phyloP scores from a whole-genome alignment of 2,113 vertebrate species.

The Parus major region DNA sequence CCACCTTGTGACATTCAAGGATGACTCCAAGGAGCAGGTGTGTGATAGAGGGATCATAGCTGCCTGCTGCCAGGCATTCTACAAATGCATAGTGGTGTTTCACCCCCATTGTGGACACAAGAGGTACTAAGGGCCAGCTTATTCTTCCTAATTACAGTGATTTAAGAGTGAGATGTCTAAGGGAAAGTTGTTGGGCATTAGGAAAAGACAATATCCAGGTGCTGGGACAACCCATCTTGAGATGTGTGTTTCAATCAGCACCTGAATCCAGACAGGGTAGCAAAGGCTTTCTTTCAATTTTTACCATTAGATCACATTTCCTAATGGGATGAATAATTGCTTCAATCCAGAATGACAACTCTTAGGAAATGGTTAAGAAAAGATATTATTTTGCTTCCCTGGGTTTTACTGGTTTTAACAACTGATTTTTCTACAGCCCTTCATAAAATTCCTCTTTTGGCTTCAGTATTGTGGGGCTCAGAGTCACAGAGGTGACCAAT shows the following conservation, averaged over 20 bases:
- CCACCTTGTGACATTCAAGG: neutral
- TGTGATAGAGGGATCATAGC: accelerated
- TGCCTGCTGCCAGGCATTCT: neutral
- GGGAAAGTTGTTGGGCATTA: neutral
- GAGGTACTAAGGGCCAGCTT: neutral
- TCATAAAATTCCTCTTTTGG: neutral
- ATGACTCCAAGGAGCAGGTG: neutral
- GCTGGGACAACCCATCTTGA: neutral
- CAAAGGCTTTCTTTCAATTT: neutral
- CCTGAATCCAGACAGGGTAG: neutral
- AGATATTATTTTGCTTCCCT: neutral
- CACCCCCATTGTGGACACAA: neutral
- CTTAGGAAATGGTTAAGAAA: neutral
- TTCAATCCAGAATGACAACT: neutral
- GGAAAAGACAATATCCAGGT: neutral
- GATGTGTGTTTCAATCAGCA: neutral
- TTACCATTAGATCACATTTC: neutral
- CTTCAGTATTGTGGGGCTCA: neutral
- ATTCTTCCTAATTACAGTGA: neutral
- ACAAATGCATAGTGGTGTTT: neutral
- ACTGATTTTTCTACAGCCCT: neutral
- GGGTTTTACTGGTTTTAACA: neutral
- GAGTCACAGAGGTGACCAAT: neutral
- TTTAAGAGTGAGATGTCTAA: neutral
- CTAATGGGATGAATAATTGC: neutral